phyloP scores from a whole-genome alignment of 2,888 invertebrate species.

The Griposia aprilina region DNA sequence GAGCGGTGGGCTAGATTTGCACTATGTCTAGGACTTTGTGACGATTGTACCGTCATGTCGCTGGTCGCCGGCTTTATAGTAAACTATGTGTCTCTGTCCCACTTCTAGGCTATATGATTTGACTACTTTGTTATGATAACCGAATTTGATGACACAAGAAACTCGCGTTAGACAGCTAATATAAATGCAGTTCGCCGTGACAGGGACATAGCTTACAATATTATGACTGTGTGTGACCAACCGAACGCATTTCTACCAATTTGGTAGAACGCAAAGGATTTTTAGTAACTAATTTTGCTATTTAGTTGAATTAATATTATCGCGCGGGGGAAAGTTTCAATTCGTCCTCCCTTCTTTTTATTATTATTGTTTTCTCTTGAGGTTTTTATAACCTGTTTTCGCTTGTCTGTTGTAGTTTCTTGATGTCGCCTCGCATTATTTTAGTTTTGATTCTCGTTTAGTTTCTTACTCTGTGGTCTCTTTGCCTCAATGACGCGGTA shows the following conservation, averaged over 20 bases:
- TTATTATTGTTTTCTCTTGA: constrained; percentile 68
- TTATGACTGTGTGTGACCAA: constrained; percentile 58
- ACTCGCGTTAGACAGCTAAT: constrained; percentile 1
- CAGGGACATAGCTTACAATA: constrained; percentile 48
- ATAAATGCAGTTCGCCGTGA: constrained; percentile 17
- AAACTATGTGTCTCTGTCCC: constrained; percentile 42
- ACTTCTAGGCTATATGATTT: constrained; percentile 28
- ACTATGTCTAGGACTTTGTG: constrained; percentile 73
- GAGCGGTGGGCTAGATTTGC: constrained; percentile 77
- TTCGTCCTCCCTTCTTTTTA: constrained; percentile 67
- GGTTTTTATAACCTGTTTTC: constrained; percentile 73
- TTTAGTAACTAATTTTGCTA: constrained; percentile 69
- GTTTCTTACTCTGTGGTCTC: constrained; percentile 60
- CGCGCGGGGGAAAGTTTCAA: constrained; percentile 76
- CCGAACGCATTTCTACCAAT: constrained; percentile 61
- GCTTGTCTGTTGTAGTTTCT: constrained; percentile 71
- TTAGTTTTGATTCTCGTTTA: constrained; percentile 78
- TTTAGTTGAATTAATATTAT: constrained; percentile 68
- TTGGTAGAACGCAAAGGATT: constrained; percentile 64
- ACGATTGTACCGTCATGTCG: constrained; percentile 60
- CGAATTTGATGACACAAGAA: constrained; percentile 7
- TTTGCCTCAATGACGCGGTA: constrained; percentile 53
- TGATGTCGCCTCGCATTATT: constrained; percentile 76
- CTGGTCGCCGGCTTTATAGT: constrained; percentile 62
- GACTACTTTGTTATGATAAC: constrained; percentile 14